These are phyloP conservation scores for Seriola rivoliana DNA, from an alignment of 2,113 vertebrate genomes.

Conservation along the genomic window DNA sequence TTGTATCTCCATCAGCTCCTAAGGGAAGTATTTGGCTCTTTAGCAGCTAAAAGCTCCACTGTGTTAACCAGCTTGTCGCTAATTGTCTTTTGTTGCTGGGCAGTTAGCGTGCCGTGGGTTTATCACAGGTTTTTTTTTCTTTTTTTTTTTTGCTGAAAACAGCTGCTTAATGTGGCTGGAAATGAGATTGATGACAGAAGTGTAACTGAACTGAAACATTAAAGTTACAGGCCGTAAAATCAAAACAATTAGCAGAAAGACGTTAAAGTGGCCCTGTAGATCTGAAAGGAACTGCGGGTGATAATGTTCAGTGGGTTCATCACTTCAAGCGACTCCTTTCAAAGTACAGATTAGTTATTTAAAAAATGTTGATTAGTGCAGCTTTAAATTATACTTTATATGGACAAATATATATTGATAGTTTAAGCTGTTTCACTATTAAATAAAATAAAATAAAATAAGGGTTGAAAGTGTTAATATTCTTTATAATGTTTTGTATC, in stretches of 20 bases:
- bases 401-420: neutral
- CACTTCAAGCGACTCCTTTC: neutral
- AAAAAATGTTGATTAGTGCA: neutral
- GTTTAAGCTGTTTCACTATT: neutral
- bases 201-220: neutral
- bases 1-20: constrained; percentile 13
- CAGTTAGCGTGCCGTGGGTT: neutral
- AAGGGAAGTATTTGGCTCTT: constrained; percentile 7
- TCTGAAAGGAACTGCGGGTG: neutral
- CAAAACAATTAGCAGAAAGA: neutral
- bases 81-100: constrained; percentile 10
- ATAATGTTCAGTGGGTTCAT: neutral
- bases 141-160: neutral
- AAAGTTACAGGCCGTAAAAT: neutral
- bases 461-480: no score
- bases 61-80: neutral
- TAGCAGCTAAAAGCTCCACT: constrained; percentile 25
- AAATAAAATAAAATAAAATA: neutral
- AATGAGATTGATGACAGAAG: neutral
- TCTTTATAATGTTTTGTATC: neutral
- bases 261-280: neutral
- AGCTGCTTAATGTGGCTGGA: no score
- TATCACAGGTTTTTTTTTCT: neutral
- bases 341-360: neutral
- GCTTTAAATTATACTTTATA: neutral